Evolutionary conservation across 2,888 invertebrate species (phyloP).

Genomic region (Folsomia candida): DNA sequence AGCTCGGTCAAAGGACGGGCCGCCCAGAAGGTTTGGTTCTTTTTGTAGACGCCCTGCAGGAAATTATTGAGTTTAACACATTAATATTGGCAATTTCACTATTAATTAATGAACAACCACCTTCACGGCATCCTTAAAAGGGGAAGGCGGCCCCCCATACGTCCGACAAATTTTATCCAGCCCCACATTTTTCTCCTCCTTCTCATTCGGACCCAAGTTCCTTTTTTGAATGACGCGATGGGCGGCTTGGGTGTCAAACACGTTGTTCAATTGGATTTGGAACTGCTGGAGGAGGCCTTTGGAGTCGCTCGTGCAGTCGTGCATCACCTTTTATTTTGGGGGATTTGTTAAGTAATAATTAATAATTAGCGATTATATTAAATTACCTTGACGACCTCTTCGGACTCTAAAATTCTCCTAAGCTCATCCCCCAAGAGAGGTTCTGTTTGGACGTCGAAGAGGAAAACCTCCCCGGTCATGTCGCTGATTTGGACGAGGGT

Average conservation of each 20-base stretch:
- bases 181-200: background rate
- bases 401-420: background rate
- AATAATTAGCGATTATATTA: background rate
- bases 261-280: background rate
- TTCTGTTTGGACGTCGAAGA: slow-evolving; percentile 7
- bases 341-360: background rate
- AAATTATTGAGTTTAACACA: slow-evolving; percentile 56
- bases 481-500: slow-evolving; percentile 1
- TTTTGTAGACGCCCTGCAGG: slow-evolving; percentile 77
- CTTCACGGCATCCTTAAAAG: slow-evolving; percentile 3
- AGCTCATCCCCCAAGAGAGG: background rate
- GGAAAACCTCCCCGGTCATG: background rate
- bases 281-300: background rate
- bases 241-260: slow-evolving; percentile 3
- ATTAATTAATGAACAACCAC: slow-evolving; percentile 25
- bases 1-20: slow-evolving; percentile 80
- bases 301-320: background rate
- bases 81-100: background rate
- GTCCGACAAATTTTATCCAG: slow-evolving; percentile 1
- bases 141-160: background rate
- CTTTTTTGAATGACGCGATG: background rate
- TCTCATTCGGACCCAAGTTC: background rate
- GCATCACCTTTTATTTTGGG: background rate
- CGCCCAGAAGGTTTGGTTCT: slow-evolving; percentile 80
- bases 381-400: slow-evolving; percentile 8